Conservation (phyloP, 1,140 invertebrate genomes). For the Lasioglossum baleicum region DNA sequence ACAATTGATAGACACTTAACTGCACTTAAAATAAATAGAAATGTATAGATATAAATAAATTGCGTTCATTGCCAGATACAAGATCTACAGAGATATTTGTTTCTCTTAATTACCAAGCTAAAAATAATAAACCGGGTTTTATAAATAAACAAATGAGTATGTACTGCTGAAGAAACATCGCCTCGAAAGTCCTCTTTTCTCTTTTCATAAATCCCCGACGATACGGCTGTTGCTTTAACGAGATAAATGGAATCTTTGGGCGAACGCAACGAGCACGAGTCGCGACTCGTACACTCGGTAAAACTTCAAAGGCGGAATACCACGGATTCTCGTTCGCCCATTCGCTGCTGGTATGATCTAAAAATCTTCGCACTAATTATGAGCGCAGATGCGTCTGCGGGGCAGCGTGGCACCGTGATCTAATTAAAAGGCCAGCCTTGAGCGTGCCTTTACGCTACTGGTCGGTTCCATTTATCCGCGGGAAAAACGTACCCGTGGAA, state of each 20-base stretch:
- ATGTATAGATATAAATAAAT: no score
- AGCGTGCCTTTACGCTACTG: neutral
- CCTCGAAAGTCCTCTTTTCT: neutral
- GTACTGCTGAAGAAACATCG: no score
- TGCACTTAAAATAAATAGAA: no score
- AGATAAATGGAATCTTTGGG: slow-evolving; percentile 18
- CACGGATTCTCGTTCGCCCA: neutral
- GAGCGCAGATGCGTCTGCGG: neutral
- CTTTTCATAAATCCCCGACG: neutral
- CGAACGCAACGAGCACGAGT: neutral
- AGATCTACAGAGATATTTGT: no score
- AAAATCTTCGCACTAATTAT: slow-evolving; percentile 37
- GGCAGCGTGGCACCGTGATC: slow-evolving; percentile 4
- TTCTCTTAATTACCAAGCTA: no score
- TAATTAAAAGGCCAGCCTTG: slow-evolving; percentile 45
- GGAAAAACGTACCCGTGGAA: neutral
- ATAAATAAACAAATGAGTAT: no score
- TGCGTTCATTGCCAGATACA: no score
- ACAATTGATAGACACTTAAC: no score
- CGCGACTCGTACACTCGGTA: slow-evolving; percentile 10
- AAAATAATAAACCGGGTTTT: no score
- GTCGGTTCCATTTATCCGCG: slow-evolving; percentile 2
- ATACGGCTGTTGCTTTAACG: neutral
- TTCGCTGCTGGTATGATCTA: slow-evolving; percentile 10
- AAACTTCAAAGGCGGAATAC: slow-evolving; percentile 36